Evolutionary conservation across 2,113 vertebrate genomes (phyloP).

Genomic region (Rafetus swinhoei): DNA sequence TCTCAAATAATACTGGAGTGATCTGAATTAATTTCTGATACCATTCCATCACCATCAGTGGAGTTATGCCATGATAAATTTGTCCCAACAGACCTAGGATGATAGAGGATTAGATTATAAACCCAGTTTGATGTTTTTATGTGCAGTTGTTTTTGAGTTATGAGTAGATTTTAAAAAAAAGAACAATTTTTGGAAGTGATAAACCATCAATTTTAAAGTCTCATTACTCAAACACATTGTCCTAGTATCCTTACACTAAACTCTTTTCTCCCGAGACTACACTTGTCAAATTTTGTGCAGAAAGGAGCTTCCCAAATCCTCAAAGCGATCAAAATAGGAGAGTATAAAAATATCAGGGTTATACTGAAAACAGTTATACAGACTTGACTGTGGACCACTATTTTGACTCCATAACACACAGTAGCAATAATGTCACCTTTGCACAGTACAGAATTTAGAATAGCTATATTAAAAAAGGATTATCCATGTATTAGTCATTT

Average conservation of each 20-base stretch:
- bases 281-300: background rate
- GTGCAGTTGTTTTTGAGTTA: conserved; percentile 35
- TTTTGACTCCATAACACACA: background rate
- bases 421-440: background rate
- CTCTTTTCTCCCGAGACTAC: background rate
- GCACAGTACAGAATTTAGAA: background rate
- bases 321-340: background rate
- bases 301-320: background rate
- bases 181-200: background rate
- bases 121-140: conserved; percentile 44
- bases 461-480: background rate
- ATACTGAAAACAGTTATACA: background rate
- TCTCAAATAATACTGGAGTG: background rate
- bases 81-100: background rate
- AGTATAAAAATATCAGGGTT: background rate
- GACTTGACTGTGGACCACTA: background rate
- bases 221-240: background rate
- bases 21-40: conserved; percentile 15
- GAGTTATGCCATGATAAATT: background rate
- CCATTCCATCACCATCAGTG: background rate
- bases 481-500: background rate
- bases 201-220: conserved; percentile 17
- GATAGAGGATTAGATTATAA: conserved; percentile 6
- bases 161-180: background rate
- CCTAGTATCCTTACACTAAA: background rate